Percentiles rank a stretch among this genome's conserved stretches.
phyloP scores from a whole-genome alignment of 1,140 invertebrate species.

The Pentalonia nigronervosa region DNA sequence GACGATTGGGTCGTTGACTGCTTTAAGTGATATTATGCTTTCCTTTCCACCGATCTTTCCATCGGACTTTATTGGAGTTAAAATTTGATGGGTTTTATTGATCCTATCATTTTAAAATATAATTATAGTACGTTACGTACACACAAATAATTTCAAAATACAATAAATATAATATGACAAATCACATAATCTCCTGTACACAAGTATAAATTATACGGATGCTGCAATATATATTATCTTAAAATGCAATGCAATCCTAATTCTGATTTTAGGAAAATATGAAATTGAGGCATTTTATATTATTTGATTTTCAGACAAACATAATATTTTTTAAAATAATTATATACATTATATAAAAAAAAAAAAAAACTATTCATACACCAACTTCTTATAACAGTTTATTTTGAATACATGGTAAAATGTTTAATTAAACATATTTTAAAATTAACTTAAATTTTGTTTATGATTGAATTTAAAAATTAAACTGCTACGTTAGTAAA shows the following conservation, averaged over 20 bases:
- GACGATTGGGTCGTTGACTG: neutral
- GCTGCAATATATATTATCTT: neutral
- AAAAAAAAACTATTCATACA: neutral
- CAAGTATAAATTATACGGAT: neutral
- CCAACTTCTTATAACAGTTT: neutral
- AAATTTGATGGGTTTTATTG: neutral
- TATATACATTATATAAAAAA: too few species aligned
- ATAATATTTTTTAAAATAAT: neutral
- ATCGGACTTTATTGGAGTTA: neutral
- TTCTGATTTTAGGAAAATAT: neutral
- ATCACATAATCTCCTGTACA: neutral
- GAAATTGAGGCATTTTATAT: neutral
- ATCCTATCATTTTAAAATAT: constrained; percentile 10
- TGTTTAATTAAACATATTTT: too few species aligned
- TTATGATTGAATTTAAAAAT: too few species aligned
- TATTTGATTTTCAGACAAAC: neutral
- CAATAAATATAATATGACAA: neutral
- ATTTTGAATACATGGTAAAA: neutral
- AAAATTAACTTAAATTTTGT: too few species aligned
- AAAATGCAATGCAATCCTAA: neutral
- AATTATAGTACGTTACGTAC: neutral
- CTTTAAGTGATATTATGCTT: neutral
- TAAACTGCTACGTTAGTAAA: too few species aligned
- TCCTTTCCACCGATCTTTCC: neutral
- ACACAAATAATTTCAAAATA: neutral